A percentile compares a stretch with the other conserved stretches of the same genome.
Conservation (phyloP, 2,113 vertebrate species). For the Dinomys branickii region DNA sequence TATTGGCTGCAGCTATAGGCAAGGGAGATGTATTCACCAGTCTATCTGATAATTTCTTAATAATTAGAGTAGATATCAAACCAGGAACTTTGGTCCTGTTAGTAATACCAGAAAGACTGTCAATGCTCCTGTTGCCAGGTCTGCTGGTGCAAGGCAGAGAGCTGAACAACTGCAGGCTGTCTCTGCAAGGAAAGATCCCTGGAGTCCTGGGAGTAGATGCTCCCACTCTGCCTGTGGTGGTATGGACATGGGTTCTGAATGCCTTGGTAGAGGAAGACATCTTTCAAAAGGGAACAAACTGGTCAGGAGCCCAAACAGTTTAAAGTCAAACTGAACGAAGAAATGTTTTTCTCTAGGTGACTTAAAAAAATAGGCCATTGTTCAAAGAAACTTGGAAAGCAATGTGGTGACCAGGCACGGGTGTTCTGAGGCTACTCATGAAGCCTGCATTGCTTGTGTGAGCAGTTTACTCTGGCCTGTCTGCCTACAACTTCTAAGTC, state of each 20-base stretch:
- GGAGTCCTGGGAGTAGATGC: not conserved
- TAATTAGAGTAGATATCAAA: not conserved
- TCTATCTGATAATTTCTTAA: not conserved
- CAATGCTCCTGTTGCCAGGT: not conserved
- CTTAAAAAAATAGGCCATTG: not conserved
- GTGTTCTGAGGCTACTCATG: not conserved
- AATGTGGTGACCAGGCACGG: not conserved
- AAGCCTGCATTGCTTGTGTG: not conserved
- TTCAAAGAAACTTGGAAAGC: not conserved
- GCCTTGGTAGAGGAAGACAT: not conserved
- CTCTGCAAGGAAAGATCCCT: not conserved
- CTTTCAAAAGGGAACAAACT: not conserved
- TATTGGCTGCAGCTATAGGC: not conserved
- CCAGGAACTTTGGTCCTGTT: not conserved
- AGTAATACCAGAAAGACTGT: not conserved
- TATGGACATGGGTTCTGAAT: not conserved
- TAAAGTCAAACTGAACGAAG: not conserved
- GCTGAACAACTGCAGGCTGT: not conserved
- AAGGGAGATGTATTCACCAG: not conserved
- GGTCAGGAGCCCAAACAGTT: not conserved
- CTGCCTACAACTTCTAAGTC: slow-evolving; percentile 3
- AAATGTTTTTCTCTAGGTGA: not conserved
- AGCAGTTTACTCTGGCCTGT: not conserved
- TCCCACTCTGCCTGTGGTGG: not conserved
- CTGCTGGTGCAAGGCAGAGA: not conserved